Base-by-base conservation (phyloP, 2,888 invertebrate species). In the Metacarcinus magister region DNA sequence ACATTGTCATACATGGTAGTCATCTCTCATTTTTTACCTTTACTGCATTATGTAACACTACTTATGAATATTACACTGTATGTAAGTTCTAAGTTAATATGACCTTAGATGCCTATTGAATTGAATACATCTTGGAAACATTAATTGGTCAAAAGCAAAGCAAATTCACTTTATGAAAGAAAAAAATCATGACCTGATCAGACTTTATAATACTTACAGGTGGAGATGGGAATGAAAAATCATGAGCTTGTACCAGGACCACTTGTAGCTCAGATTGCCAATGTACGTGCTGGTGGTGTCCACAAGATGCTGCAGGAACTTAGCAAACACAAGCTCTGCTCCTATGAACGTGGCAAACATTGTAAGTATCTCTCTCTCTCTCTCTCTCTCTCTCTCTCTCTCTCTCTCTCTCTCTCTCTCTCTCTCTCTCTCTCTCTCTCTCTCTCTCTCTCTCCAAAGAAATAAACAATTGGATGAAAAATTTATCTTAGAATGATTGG, bases 211-310 rank as follows among this genome's bases (percentile, higher is more conserved):
- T 46, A n/a, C 91, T 48, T 92, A 13, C 75, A 93, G 93, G 54
- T 93, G 43, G 97, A 94, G 99, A 99, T 99, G 99, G 99, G 99
- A n/a, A 99, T 99, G 99, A 99, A 99, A 97, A 99, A 99, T 97
- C 99, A 99, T 97, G 99, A 99, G 97, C 98, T 99, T 7, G 99
- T 99, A 0, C 99, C 99, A 0, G 98, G 98, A 0, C 98, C 98
- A 0, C 98, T 99, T 90, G 98, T 99, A 5, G 99, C 99, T 0
- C 98, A 99, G 5, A 99, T 99, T 97, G 99, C 99, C 5, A 99
- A 99, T 97, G 98, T 99, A 0, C 98, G 99, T 97, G 98, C 99
- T 97, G 99, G 99, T 2, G 96, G 99, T 46, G 99, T 99, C 1
- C 99, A 99, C 97, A 99, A 99, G 98, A 97, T 99, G 32, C 98